Evolutionary conservation across 2,113 vertebrate species (phyloP).

Genomic region (Melanotaenia duboulayi): DNA sequence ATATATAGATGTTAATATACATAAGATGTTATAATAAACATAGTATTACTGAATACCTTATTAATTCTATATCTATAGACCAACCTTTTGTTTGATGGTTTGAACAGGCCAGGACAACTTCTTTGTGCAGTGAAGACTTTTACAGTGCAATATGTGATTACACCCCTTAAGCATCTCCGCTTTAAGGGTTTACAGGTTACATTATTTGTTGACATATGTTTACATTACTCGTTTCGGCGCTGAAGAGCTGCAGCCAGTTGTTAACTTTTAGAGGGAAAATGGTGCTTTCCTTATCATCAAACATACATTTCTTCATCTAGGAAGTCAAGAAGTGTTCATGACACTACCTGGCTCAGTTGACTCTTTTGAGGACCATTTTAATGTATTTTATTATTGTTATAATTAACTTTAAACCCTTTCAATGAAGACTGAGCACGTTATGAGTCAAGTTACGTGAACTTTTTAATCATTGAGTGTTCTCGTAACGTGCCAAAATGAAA

Average conservation of each 20-base stretch:
- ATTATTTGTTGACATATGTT: slow-evolving; percentile 47
- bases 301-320: slow-evolving; percentile 12
- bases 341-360: slow-evolving; percentile 2
- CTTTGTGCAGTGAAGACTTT: slow-evolving; percentile 58
- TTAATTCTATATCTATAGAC: slow-evolving; percentile 81
- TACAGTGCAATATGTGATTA: slow-evolving; percentile 69
- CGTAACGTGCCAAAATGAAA: slow-evolving; percentile 72
- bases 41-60: slow-evolving; percentile 82
- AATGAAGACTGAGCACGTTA: slow-evolving; percentile 54
- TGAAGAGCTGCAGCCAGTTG: slow-evolving; percentile 32
- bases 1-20: slow-evolving; percentile 78
- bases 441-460: slow-evolving; percentile 37
- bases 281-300: slow-evolving; percentile 49
- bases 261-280: slow-evolving; percentile 26
- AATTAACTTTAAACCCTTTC: slow-evolving; percentile 22
- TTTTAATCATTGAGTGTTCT: slow-evolving; percentile 55
- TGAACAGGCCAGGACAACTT: slow-evolving; percentile 75
- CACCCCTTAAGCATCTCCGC: slow-evolving; percentile 33
- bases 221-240: slow-evolving; percentile 51
- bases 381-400: slow-evolving; percentile 13
- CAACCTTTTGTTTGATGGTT: slow-evolving; percentile 78
- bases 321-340: not conserved
- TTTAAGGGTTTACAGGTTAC: slow-evolving; percentile 52
- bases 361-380: slow-evolving; percentile 31
- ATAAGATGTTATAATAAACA: slow-evolving; percentile 77